phyloP scores from a whole-genome alignment of 2,797 vertebrate genomes.

The Coregonus ussuriensis region DNA sequence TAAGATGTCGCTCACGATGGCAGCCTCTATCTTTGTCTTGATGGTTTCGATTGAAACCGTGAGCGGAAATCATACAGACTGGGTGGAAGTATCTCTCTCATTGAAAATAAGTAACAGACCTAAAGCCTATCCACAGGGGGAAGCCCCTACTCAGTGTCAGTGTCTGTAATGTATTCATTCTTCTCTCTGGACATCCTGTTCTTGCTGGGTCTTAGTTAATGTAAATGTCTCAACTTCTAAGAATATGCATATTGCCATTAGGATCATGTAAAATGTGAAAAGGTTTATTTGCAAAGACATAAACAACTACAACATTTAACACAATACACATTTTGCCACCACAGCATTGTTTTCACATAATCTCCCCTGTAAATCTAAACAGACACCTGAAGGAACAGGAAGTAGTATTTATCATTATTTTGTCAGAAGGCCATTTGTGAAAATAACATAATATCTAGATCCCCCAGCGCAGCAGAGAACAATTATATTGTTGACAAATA shows the following conservation, averaged over 20 bases:
- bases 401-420: constrained; percentile 41
- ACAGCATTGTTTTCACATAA: background rate
- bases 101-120: background rate
- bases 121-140: background rate
- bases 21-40: background rate
- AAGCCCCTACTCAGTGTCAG: background rate
- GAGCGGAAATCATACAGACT: background rate
- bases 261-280: background rate
- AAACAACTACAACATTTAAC: background rate
- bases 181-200: background rate
- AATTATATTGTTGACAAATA: background rate
- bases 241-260: background rate
- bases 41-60: background rate
- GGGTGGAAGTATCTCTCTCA: background rate
- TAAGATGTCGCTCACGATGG: background rate
- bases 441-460: constrained; percentile 3
- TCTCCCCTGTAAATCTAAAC: background rate
- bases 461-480: background rate
- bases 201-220: background rate
- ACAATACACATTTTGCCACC: background rate
- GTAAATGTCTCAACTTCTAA: background rate
- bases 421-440: constrained; percentile 24
- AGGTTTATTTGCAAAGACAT: background rate
- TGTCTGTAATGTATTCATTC: background rate
- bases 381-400: background rate